Conservation (phyloP, 2,888 invertebrate genomes). For the Drosophila anomelani region DNA sequence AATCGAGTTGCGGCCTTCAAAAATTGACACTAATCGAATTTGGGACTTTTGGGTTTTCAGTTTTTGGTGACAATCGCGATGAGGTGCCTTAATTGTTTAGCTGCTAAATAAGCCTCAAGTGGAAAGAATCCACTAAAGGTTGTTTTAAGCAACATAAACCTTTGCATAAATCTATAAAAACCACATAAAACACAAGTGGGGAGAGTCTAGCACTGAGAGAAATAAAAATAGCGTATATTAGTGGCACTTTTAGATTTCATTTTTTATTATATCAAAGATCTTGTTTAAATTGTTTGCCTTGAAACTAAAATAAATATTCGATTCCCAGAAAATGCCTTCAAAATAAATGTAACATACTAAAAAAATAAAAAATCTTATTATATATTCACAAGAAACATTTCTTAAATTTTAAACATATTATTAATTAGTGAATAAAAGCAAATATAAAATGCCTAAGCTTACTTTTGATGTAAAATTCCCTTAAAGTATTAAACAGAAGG, state of each 20-base stretch:
- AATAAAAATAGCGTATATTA: neutral
- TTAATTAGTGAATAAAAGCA: too few relatives aligned
- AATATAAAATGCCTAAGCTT: too few relatives aligned
- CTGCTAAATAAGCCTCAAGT: conserved; percentile 9
- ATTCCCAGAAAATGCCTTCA: neutral
- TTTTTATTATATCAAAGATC: too few relatives aligned
- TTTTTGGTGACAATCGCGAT: neutral
- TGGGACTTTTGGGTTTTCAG: neutral
- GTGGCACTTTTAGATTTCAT: too few relatives aligned
- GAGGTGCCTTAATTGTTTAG: neutral
- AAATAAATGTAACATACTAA: too few relatives aligned
- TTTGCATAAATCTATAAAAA: conserved; percentile 39
- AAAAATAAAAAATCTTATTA: too few relatives aligned
- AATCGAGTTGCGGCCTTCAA: conserved; percentile 28
- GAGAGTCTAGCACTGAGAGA: neutral
- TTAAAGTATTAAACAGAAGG: too few relatives aligned
- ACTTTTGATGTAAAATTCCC: too few relatives aligned
- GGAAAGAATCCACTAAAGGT: conserved; percentile 19
- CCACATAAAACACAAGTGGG: conserved; percentile 45
- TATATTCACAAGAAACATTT: too few relatives aligned
- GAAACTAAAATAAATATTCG: too few relatives aligned
- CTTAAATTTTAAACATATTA: too few relatives aligned
- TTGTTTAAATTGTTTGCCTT: too few relatives aligned
- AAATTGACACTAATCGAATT: conserved; percentile 36
- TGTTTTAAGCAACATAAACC: conserved; percentile 15